Base-by-base conservation (phyloP, 2,113 vertebrate genomes). In the Apaloderma vittatum region DNA sequence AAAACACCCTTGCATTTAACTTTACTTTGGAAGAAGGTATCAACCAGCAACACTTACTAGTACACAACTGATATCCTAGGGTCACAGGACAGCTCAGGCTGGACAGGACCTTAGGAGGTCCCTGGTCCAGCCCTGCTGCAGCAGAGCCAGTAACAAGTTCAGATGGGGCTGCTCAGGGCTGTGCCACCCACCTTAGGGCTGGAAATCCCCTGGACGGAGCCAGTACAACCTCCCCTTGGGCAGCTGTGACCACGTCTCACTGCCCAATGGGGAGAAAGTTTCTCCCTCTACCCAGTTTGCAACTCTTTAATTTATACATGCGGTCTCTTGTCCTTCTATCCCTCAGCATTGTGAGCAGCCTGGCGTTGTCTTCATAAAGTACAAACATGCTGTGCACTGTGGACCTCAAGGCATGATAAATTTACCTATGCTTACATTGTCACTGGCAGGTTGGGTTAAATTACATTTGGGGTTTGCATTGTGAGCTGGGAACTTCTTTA, bases 381-480 rank as follows among this genome's bases (percentile, higher is more conserved):
- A 81, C 49, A 83, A 90, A 80, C 32, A 20, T 0, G 0, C 26
- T 5, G 4, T 57, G 55, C 45, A 9, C 46, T 30, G 32, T 5
- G 81, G 48, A 74, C 26, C 66, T 94, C 52, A 32, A 75, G 82
- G 43, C 32, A 67, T 43, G 52, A 63, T 75, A 90, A 94, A 89
- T 94, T 84, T 58, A 85, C 70, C 90, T 58, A 6, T 75, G 68
- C 48, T 91, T 91, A 75, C 43, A 34, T 58, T 93, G 81, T 87
- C 94, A 61, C 57, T 63, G 52, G 57, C 71, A 82, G 62, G 32
- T 68, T 73, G 40, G 18, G 21, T 77, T 91, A 75, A 90, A 75
- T 82, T 78, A 57, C 49, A 79, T 85, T 26, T 43, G 49, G 70
- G 51, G 62, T 4, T 34, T 92, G 45, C 81, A 68, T 45, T 3